A percentile compares a stretch with the other conserved stretches of the same genome.
phyloP scores from a whole-genome alignment of 2,797 vertebrate species.

The Epinephelus malabaricus region DNA sequence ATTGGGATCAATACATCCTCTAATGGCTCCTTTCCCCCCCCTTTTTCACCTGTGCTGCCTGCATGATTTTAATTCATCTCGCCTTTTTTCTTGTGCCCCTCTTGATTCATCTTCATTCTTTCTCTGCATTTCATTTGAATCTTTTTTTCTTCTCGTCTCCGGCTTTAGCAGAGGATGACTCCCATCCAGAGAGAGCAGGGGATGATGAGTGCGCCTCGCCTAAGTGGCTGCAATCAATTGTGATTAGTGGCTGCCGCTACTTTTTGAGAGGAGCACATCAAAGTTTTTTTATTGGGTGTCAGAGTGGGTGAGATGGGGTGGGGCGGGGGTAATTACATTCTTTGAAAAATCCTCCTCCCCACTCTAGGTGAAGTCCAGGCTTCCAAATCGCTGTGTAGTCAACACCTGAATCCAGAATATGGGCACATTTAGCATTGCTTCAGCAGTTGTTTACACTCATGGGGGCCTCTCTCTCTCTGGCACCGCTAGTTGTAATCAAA shows the following conservation, averaged over 20 bases:
- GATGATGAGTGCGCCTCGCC: slow-evolving; percentile 82
- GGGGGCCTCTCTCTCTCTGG: not conserved
- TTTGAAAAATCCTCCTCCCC: slow-evolving; percentile 64
- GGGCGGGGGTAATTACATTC: slow-evolving; percentile 82
- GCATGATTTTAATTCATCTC: slow-evolving; percentile 49
- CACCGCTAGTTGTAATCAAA: not conserved
- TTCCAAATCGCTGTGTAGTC: slow-evolving; percentile 25
- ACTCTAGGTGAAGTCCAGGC: slow-evolving; percentile 59
- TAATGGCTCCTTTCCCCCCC: slow-evolving; percentile 24
- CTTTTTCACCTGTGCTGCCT: slow-evolving; percentile 42
- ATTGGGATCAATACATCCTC: slow-evolving; percentile 28
- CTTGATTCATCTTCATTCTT: slow-evolving; percentile 60
- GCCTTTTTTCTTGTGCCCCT: slow-evolving; percentile 15
- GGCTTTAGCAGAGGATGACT: slow-evolving; percentile 58
- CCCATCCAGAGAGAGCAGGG: slow-evolving; percentile 64
- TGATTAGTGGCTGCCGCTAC: slow-evolving; percentile 86
- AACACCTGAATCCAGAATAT: slow-evolving; percentile 31
- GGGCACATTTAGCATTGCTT: slow-evolving; percentile 5
- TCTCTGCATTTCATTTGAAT: slow-evolving; percentile 66
- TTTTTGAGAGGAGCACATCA: slow-evolving; percentile 88
- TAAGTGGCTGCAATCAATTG: slow-evolving; percentile 93
- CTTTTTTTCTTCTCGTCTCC: slow-evolving; percentile 16
- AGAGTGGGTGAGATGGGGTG: slow-evolving; percentile 77
- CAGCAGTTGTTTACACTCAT: not conserved
- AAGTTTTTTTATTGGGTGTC: slow-evolving; percentile 90